Evolutionary conservation across 1,140 invertebrate genomes (phyloP).

Genomic region (Phymorhynchus buccinoides): DNA sequence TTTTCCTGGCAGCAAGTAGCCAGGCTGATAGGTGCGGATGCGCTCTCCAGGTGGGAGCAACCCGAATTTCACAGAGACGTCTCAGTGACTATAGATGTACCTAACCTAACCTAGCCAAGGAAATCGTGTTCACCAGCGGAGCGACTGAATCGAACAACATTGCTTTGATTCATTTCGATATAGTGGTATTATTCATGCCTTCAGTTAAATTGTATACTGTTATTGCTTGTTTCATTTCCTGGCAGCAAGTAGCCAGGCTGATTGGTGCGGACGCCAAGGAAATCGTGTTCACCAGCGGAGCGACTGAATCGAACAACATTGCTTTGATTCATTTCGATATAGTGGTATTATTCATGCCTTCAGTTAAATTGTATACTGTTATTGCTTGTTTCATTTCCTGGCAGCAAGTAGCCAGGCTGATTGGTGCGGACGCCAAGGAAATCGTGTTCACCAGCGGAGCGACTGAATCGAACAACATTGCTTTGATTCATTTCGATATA

Average conservation of each 20-base stretch:
- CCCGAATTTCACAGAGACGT: constrained; percentile 95
- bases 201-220: too few relatives aligned
- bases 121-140: constrained; percentile 98
- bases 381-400: constrained; percentile 44
- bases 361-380: too few relatives aligned
- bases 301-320: constrained; percentile 99
- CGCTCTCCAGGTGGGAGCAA: constrained; percentile 93
- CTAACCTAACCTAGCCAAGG: too few relatives aligned
- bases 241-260: constrained; percentile 88
- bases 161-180: too few relatives aligned
- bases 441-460: constrained; percentile 99
- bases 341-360: too few relatives aligned
- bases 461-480: constrained; percentile 98
- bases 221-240: constrained; percentile 38
- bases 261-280: constrained; percentile 98
- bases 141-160: constrained; percentile 99
- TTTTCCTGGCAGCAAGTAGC: constrained; percentile 49
- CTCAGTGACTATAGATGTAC: too few relatives aligned
- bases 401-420: constrained; percentile 91
- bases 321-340: too few relatives aligned
- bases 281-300: constrained; percentile 98
- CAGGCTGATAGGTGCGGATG: too few relatives aligned
- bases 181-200: too few relatives aligned
- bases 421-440: constrained; percentile 98
- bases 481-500: too few relatives aligned